Conservation (phyloP, 2,113 vertebrate genomes). For the Jaculus jaculus region DNA sequence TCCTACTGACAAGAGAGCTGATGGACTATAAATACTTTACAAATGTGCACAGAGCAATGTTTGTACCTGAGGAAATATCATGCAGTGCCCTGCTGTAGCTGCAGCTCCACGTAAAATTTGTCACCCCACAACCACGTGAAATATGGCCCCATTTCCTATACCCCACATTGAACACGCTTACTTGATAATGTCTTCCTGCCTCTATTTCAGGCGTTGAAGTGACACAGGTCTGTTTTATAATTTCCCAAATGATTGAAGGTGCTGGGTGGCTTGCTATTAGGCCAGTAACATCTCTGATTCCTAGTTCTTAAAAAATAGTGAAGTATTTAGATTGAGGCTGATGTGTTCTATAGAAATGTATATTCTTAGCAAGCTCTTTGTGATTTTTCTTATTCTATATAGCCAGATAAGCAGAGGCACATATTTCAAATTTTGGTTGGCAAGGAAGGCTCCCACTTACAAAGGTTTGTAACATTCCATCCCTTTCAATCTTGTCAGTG, state of each 20-base stretch:
- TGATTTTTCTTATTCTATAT: slow-evolving; percentile 58
- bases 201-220: slow-evolving; percentile 68
- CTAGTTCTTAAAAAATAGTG: slow-evolving; percentile 57
- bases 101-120: slow-evolving; percentile 54
- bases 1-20: slow-evolving; percentile 47
- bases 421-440: slow-evolving; percentile 80
- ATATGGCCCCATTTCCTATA: slow-evolving; percentile 45
- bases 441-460: slow-evolving; percentile 70
- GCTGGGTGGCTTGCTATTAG: slow-evolving; percentile 57
- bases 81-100: slow-evolving; percentile 4
- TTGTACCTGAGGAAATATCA: slow-evolving; percentile 38
- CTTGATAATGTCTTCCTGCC: slow-evolving; percentile 20
- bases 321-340: slow-evolving; percentile 13
- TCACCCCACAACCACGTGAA: slow-evolving; percentile 57
- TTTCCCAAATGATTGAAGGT: slow-evolving; percentile 68
- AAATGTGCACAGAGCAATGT: slow-evolving; percentile 9
- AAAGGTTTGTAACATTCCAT: slow-evolving; percentile 78
- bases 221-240: slow-evolving; percentile 59
- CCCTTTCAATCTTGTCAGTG: slow-evolving; percentile 74
- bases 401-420: slow-evolving; percentile 39
- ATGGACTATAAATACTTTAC: slow-evolving; percentile 45
- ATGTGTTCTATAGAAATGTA: slow-evolving; percentile 50
- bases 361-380: slow-evolving; percentile 50
- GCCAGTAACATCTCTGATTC: slow-evolving; percentile 54
- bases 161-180: background rate